Conservation (phyloP, 2,113 vertebrate species). For the Thamnaconus septentrionalis region DNA sequence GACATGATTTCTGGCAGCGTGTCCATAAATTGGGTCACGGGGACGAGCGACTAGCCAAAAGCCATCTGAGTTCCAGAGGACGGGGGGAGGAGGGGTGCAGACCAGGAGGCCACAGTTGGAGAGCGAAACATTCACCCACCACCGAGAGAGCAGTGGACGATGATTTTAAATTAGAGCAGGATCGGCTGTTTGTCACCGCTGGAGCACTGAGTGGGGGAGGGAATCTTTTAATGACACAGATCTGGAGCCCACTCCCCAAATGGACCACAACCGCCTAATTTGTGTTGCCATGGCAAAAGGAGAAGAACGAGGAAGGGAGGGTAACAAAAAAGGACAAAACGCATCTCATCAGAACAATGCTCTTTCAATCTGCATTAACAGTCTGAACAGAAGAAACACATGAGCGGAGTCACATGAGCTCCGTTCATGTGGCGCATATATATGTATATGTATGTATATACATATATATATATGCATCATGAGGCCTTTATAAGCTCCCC, state of each 20-base stretch:
- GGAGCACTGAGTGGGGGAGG: too few species aligned
- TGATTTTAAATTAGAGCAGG: too few species aligned
- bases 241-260: too few species aligned
- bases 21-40: slow-evolving; percentile 39
- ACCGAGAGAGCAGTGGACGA: too few species aligned
- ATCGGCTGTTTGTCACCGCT: too few species aligned
- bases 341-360: slow-evolving; percentile 15
- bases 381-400: slow-evolving; percentile 2
- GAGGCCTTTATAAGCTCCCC: slow-evolving; percentile 24
- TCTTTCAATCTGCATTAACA: slow-evolving; percentile 67
- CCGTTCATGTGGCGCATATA: slow-evolving; percentile 21
- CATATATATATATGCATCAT: slow-evolving; percentile 20
- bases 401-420: slow-evolving; percentile 12
- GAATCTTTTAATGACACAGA: too few species aligned
- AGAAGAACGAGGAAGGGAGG: too few species aligned
- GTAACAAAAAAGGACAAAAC: too few species aligned
- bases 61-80: not conserved
- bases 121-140: too few species aligned
- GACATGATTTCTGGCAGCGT: slow-evolving; percentile 37
- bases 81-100: not conserved
- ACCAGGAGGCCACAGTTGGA: not conserved
- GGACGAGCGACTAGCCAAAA: not conserved
- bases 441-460: too few species aligned
- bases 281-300: too few species aligned
- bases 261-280: too few species aligned